Evolutionary conservation across 1,140 invertebrate species (phyloP).

Genomic region (Diorhabda sublineata): DNA sequence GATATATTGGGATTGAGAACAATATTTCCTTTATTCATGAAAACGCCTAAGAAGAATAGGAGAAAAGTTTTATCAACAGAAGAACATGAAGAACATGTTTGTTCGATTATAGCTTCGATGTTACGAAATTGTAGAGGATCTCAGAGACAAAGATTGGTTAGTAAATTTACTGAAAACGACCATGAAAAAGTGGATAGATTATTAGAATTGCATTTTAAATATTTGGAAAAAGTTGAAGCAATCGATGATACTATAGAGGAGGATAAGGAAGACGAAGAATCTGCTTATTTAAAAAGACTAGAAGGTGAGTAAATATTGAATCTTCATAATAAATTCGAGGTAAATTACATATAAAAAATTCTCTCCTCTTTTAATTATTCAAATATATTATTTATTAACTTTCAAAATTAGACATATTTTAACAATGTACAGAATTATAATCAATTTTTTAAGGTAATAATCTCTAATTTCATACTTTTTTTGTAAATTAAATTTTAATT

Average conservation of each 20-base stretch:
- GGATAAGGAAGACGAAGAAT: conserved; percentile 69
- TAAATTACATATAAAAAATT: too few relatives aligned
- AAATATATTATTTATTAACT: too few relatives aligned
- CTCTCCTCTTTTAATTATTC: too few relatives aligned
- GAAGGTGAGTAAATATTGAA: conserved; percentile 54
- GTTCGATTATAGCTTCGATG: conserved; percentile 92
- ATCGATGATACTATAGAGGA: conserved; percentile 64
- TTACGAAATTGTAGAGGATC: conserved; percentile 86
- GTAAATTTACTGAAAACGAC: conserved; percentile 98
- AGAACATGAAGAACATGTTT: conserved; percentile 94
- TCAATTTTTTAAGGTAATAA: too few relatives aligned
- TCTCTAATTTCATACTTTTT: too few relatives aligned
- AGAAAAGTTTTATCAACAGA: conserved; percentile 71
- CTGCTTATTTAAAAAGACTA: conserved; percentile 81
- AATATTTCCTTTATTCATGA: conserved; percentile 98
- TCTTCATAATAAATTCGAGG: too few relatives aligned
- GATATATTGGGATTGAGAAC: conserved; percentile 95
- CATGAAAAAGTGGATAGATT: conserved; percentile 97
- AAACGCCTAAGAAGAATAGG: conserved; percentile 86
- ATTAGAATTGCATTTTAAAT: conserved; percentile 96
- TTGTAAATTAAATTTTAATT: too few relatives aligned
- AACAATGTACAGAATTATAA: too few relatives aligned
- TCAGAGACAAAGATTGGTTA: conserved; percentile 83
- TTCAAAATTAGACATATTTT: too few relatives aligned
- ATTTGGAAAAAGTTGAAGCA: conserved; percentile 87